Base-by-base conservation (phyloP, 2,113 vertebrate species). In the Lichenostomus cassidix region DNA sequence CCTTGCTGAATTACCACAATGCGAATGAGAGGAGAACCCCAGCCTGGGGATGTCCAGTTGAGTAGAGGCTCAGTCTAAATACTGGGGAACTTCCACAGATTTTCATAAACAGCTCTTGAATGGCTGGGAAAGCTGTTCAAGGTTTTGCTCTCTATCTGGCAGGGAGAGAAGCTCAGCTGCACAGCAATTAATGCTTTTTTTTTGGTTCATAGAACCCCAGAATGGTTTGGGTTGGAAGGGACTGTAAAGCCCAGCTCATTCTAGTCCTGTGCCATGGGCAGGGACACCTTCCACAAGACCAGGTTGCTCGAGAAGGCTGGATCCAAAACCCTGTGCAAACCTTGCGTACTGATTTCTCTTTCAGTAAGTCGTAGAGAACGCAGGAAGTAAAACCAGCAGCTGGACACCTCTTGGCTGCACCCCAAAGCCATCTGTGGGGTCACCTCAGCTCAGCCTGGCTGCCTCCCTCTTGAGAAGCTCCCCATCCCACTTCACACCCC, bases 401-500 rank as follows among this genome's bases (percentile, higher is more conserved):
- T 70, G 31, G 82, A 58, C 21, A 25, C 21, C 27, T 52, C 44
- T 39, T 39, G 53, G n/a, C 53, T 73, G 46, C 52, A 53, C 20
- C 55, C 42, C 2, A 12, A 62, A 87, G 46, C n/a, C 77, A 39
- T 0, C 0, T 5, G 37, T 15, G 47, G 47, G 41, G 24, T 44
- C 53, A 62, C 9, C n/a, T 73, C 20, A 13, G 56, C 56, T 75
- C 50, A 44, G 8, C 5, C 9, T 0, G 0, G 24, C 3, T 11
- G 27, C 20, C 9, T 29, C 31, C 71, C 59, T 50, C 25, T 37
- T 6, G 50, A 84, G 31, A 33, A 60, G 46, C 8, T 78, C 25
- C 60, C 19, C 1, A 2, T 24, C 47, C 28, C 50, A 58, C 31
- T 28, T 55, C 0, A 0, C 28, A 23, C 5, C 7, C 12, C 21